Evolutionary conservation across 2,113 vertebrate species (phyloP).

Genomic region (Bufo gargarizans): DNA sequence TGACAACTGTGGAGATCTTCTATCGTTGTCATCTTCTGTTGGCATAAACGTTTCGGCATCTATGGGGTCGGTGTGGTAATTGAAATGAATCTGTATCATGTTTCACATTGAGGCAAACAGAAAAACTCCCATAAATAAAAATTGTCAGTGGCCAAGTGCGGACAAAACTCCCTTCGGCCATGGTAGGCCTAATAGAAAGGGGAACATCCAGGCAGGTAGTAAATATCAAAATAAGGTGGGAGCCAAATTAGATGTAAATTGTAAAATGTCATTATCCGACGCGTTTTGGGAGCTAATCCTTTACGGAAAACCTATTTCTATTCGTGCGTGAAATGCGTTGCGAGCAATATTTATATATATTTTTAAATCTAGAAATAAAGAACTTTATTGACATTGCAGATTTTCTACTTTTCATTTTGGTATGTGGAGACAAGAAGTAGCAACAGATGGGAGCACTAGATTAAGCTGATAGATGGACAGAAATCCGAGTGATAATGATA

Average conservation of each 20-base stretch:
- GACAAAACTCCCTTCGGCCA: not conserved
- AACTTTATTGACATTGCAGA: too few relatives aligned
- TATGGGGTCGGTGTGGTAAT: too few relatives aligned
- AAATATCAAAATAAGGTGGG: not conserved
- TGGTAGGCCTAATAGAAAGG: not conserved
- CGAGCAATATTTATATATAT: not conserved
- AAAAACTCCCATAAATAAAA: not conserved
- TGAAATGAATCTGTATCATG: not conserved
- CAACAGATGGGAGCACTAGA: too few relatives aligned
- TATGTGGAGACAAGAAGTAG: too few relatives aligned
- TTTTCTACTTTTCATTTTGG: too few relatives aligned
- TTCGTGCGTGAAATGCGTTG: not conserved
- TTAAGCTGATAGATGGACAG: too few relatives aligned
- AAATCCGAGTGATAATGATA: too few relatives aligned
- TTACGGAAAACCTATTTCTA: not conserved
- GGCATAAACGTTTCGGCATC: too few relatives aligned
- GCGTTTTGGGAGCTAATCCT: too few relatives aligned
- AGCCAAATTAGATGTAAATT: too few relatives aligned
- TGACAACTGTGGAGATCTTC: not conserved
- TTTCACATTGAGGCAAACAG: not conserved
- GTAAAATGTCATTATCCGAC: too few relatives aligned
- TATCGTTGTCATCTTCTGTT: not conserved
- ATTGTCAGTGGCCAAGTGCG: not conserved
- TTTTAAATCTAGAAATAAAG: too few relatives aligned
- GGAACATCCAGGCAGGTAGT: not conserved